A percentile compares a stretch with the other conserved stretches of the same genome.
phyloP scores from a whole-genome alignment of 2,888 invertebrate species.

The Drosophila sordidula region DNA sequence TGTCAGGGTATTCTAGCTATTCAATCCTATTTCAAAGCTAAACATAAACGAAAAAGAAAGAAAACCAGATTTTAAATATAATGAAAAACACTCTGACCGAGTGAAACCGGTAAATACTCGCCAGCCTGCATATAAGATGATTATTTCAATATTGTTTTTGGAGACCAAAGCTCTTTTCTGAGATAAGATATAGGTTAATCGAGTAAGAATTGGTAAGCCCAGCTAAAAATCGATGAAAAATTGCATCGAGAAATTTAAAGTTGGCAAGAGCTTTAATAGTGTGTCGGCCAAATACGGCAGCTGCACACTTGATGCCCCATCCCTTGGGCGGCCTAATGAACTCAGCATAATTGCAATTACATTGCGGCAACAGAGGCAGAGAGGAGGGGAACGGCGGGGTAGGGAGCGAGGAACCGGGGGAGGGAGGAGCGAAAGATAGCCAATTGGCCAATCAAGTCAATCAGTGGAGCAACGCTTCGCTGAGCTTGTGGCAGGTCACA shows the following conservation, averaged over 20 bases:
- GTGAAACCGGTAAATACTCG: background rate
- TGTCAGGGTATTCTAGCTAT: no score
- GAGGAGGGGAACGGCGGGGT: background rate
- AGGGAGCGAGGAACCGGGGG: background rate
- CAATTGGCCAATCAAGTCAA: conserved; percentile 66
- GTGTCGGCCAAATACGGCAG: conserved; percentile 9
- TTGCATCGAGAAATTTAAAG: conserved; percentile 22
- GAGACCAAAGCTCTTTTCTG: background rate
- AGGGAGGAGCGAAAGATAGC: conserved; percentile 5
- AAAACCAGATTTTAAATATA: background rate
- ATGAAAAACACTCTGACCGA: no score
- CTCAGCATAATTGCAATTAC: conserved; percentile 73
- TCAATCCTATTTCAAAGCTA: no score
- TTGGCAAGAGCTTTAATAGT: conserved; percentile 35
- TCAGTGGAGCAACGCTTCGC: conserved; percentile 53
- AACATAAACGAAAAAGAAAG: no score
- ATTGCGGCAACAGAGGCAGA: conserved; percentile 38
- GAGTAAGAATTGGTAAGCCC: background rate
- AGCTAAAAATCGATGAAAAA: conserved; percentile 26
- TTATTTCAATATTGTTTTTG: background rate
- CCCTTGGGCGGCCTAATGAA: conserved; percentile 58
- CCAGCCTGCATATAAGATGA: background rate
- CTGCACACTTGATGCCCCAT: conserved; percentile 3
- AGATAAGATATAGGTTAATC: background rate
- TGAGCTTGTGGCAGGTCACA: conserved; percentile 61